Evolutionary conservation across 2,888 invertebrate species (phyloP).

Genomic region (Heliconius ethilla): DNA sequence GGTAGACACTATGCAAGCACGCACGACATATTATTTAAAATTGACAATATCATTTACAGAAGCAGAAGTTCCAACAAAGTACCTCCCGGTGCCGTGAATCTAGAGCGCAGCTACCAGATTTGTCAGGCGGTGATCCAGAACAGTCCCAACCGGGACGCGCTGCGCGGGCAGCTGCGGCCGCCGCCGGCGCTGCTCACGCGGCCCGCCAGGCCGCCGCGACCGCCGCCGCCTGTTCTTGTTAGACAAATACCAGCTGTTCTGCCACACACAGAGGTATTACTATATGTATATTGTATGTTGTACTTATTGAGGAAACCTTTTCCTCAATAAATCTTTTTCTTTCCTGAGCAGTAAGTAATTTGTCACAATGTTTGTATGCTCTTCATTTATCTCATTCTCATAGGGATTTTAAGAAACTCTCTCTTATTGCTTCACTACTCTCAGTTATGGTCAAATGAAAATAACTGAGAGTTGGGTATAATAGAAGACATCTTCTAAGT

Average conservation of each 20-base stretch:
- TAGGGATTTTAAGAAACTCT: too few species aligned
- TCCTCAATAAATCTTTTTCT: too few species aligned
- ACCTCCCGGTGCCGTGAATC: slow-evolving; percentile 94
- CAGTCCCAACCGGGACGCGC: slow-evolving; percentile 93
- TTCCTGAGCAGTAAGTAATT: too few species aligned
- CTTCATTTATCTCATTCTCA: too few species aligned
- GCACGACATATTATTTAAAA: too few species aligned
- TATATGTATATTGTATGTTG: background rate
- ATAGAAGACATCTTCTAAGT: too few species aligned
- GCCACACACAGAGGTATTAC: slow-evolving; percentile 67
- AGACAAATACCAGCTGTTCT: slow-evolving; percentile 85
- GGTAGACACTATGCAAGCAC: too few species aligned
- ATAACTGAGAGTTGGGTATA: too few species aligned
- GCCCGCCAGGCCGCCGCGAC: slow-evolving; percentile 64
- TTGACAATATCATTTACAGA: slow-evolving; percentile 54
- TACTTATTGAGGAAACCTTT: too few species aligned
- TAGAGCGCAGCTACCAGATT: slow-evolving; percentile 97
- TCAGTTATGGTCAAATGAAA: too few species aligned
- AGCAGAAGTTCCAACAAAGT: slow-evolving; percentile 86
- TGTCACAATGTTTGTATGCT: too few species aligned
- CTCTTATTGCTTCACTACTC: too few species aligned
- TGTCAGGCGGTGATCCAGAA: slow-evolving; percentile 96
- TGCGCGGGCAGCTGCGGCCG: slow-evolving; percentile 92
- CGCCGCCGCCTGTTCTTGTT: slow-evolving; percentile 74
- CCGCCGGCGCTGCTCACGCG: slow-evolving; percentile 88